phyloP scores from a whole-genome alignment of 1,140 invertebrate species.

The Cecropterus lyciades region DNA sequence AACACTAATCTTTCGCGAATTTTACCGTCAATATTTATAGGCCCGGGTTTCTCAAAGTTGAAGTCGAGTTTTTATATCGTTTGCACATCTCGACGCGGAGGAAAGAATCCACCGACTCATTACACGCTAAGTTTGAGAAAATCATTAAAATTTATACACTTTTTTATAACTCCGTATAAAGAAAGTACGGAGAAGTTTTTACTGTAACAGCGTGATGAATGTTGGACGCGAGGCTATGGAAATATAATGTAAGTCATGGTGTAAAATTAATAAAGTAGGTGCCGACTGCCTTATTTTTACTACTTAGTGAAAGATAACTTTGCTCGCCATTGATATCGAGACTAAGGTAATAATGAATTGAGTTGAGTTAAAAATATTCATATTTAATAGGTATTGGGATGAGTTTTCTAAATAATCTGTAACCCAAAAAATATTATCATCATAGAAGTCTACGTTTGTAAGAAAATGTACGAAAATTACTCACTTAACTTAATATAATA shows the following conservation, averaged over 20 bases:
- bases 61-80: constrained; percentile 32
- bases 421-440: too few relatives aligned
- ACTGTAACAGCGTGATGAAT: constrained; percentile 27
- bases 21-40: constrained; percentile 29
- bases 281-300: too few relatives aligned
- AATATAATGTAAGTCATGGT: not conserved
- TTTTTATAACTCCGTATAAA: constrained; percentile 52
- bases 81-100: not conserved
- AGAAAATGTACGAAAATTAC: too few relatives aligned
- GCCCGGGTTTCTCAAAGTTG: constrained; percentile 4
- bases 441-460: too few relatives aligned
- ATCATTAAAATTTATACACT: constrained; percentile 63
- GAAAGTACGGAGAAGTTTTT: constrained; percentile 52
- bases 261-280: not conserved
- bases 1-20: constrained; percentile 21
- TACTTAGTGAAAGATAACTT: too few relatives aligned
- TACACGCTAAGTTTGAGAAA: constrained; percentile 50
- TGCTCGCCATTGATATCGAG: too few relatives aligned
- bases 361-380: too few relatives aligned
- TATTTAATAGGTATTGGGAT: too few relatives aligned
- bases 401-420: too few relatives aligned
- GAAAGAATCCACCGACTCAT: constrained; percentile 30
- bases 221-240: not conserved
- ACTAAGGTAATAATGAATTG: too few relatives aligned
- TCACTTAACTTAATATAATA: too few relatives aligned